Conservation (phyloP, 2,113 vertebrate species). For the Sinocyclocheilus maitianheensis region DNA sequence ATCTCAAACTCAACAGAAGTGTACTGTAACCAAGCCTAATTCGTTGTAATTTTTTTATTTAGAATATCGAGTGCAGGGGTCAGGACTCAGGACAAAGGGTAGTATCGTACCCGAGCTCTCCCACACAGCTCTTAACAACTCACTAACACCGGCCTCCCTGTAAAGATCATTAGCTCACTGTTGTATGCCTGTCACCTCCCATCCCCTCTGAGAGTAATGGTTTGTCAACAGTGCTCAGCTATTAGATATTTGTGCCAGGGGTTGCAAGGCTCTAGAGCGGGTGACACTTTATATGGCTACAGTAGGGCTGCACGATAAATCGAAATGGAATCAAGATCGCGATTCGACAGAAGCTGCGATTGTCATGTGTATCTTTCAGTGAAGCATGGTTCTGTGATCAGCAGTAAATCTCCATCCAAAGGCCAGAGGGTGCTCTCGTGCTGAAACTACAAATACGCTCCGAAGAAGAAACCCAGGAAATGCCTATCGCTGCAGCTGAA, state of each 20-base stretch:
- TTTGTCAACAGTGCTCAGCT: neutral
- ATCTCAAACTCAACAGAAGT: neutral
- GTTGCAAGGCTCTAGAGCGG: neutral
- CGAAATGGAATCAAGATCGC: no score
- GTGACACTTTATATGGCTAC: neutral
- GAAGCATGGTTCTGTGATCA: no score
- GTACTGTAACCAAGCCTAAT: neutral
- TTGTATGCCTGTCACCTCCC: constrained; percentile 24
- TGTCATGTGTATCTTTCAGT: no score
- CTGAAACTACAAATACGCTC: no score
- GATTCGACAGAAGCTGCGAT: no score
- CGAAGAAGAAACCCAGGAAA: no score
- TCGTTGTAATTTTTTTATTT: neutral
- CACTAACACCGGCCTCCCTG: constrained; percentile 51
- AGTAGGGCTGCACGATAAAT: no score
- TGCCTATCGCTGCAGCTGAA: no score
- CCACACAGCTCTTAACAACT: constrained; percentile 35
- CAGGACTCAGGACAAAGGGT: neutral
- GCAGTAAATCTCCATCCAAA: no score
- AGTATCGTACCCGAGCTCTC: constrained; percentile 44
- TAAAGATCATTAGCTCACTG: constrained; percentile 46
- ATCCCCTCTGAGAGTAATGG: constrained; percentile 44
- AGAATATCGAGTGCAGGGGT: neutral
- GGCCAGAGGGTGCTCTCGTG: no score
- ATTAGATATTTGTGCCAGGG: constrained; percentile 1